Percentiles rank a stretch among this genome's conserved stretches.
Evolutionary conservation across 2,888 invertebrate species (phyloP).

Genomic region (Antheraea yamamai): DNA sequence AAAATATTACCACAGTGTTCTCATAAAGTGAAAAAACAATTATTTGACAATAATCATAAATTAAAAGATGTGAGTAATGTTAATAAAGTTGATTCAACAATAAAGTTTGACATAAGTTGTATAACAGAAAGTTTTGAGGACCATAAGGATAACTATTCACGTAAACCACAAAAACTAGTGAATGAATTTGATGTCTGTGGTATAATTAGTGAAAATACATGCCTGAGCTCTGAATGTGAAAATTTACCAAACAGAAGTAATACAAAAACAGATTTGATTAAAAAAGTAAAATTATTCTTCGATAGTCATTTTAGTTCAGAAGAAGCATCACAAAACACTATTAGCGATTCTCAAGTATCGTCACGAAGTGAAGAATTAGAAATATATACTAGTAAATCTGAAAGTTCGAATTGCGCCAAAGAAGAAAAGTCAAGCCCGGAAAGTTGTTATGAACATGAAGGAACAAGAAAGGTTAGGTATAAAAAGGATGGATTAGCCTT

Average conservation of each 20-base stretch:
- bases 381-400: slow-evolving; percentile 49
- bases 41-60: slow-evolving; percentile 37
- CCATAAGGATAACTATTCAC: slow-evolving; percentile 21
- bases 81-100: not conserved
- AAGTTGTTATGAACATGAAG: slow-evolving; percentile 32
- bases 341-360: slow-evolving; percentile 54
- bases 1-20: slow-evolving; percentile 46
- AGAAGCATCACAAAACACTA: slow-evolving; percentile 56
- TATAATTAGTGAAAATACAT: not conserved
- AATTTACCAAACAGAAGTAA: not conserved
- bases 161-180: slow-evolving; percentile 16
- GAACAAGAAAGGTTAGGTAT: slow-evolving; percentile 57
- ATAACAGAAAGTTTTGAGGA: slow-evolving; percentile 14
- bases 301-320: slow-evolving; percentile 63
- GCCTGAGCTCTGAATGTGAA: not conserved
- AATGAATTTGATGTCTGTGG: slow-evolving; percentile 14
- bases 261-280: slow-evolving; percentile 39
- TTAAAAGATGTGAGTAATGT: not conserved
- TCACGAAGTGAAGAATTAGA: slow-evolving; percentile 61
- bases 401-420: slow-evolving; percentile 32
- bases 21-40: slow-evolving; percentile 51
- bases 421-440: slow-evolving; percentile 27
- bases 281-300: slow-evolving; percentile 61
- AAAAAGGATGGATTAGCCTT: slow-evolving; percentile 75
- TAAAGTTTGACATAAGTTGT: slow-evolving; percentile 6